These are phyloP conservation scores for Pseudomyrmex pallidus DNA, from an alignment of 1,140 invertebrate genomes.

Conservation along the genomic window DNA sequence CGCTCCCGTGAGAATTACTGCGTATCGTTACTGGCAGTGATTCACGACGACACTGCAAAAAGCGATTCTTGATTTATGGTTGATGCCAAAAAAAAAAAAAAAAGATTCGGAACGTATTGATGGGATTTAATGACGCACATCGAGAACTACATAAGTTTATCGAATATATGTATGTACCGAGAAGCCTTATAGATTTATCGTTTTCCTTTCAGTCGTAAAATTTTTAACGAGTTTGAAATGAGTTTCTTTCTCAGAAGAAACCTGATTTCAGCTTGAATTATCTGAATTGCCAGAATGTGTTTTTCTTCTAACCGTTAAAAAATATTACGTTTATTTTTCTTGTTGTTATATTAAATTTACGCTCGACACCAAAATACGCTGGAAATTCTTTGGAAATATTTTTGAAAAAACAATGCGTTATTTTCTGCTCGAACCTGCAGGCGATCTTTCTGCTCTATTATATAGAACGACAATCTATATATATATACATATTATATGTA, in stretches of 20 bases:
- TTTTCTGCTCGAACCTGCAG: not conserved
- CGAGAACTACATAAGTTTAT: not conserved
- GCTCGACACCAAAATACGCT: not conserved
- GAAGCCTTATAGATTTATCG: conserved; percentile 20
- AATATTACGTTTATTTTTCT: not conserved
- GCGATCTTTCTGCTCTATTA: not conserved
- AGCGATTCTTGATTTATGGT: not conserved
- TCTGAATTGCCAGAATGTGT: no score
- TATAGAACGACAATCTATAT: no score
- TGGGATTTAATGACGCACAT: conserved; percentile 26
- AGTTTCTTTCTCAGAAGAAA: not conserved
- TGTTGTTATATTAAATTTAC: not conserved
- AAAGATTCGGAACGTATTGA: not conserved
- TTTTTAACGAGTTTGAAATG: not conserved
- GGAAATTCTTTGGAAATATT: not conserved
- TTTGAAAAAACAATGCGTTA: not conserved
- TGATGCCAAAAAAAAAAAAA: not conserved
- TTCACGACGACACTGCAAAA: not conserved
- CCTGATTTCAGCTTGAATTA: not conserved
- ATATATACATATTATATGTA: no score
- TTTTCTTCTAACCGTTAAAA: not conserved
- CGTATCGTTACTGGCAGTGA: not conserved
- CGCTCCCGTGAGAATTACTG: not conserved
- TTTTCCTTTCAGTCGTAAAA: not conserved
- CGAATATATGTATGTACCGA: not conserved